These are phyloP conservation scores for Knipowitschia caucasica DNA, from an alignment of 2,797 vertebrate species.

Conservation along the genomic window DNA sequence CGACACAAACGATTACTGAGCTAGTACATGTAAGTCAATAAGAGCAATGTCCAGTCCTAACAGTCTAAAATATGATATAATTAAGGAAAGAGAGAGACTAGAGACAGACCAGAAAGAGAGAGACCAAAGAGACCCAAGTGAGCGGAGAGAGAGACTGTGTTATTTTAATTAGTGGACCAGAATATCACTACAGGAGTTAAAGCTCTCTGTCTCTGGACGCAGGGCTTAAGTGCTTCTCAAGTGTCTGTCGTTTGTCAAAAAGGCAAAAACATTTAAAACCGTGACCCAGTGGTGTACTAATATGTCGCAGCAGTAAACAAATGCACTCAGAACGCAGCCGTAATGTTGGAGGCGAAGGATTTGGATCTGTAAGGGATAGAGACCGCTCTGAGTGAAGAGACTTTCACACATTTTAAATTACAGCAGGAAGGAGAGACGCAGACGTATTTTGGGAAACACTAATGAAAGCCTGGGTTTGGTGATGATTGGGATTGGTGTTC, in stretches of 20 bases:
- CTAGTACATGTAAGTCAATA: too few relatives aligned
- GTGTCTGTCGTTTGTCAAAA: conserved; percentile 9
- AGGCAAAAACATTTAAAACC: not conserved
- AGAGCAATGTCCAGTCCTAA: too few relatives aligned
- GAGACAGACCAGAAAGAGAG: too few relatives aligned
- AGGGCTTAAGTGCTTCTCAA: conserved; percentile 41
- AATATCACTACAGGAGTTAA: not conserved
- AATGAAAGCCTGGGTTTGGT: conserved; percentile 13
- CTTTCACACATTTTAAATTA: conserved; percentile 44
- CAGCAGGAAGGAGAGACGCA: conserved; percentile 23
- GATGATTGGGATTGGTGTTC: not conserved
- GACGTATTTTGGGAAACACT: conserved; percentile 23
- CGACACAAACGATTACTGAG: too few relatives aligned
- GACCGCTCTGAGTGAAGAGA: conserved; percentile 16
- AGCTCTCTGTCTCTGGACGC: conserved; percentile 34
- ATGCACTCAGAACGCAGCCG: conserved; percentile 11
- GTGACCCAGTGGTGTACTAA: not conserved
- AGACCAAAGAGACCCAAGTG: too few relatives aligned
- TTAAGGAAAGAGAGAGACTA: too few relatives aligned
- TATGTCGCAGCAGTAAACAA: conserved; percentile 10
- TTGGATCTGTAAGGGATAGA: conserved; percentile 16
- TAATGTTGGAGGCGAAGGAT: conserved; percentile 5
- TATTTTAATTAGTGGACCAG: too few relatives aligned
- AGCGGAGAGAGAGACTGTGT: too few relatives aligned
- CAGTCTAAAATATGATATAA: too few relatives aligned